Evolutionary conservation across 2,113 vertebrate genomes (phyloP), one percentile per base, ranked within the genome.

Genomic region (Sceloporus tristichus): DNA sequence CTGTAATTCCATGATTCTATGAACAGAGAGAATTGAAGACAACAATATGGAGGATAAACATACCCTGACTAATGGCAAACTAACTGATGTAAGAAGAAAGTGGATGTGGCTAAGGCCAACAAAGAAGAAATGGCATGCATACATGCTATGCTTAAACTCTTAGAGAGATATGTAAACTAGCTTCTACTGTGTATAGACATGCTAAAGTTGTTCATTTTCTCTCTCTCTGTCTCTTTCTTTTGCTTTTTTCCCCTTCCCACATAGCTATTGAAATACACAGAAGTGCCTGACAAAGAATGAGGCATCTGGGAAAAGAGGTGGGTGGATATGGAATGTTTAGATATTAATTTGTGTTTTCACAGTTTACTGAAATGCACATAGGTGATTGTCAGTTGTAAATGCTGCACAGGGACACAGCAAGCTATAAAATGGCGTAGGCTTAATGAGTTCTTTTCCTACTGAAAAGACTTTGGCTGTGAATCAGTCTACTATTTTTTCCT

Each of bases 291-390:
- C 59, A 86, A 79, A 86, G 40, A 68, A 86, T 79, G 75, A 86
- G 75, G 75, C 75, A 86, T 86, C 29, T 86, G 85, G 85, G 85
- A 86, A 86, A 40, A 79, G 85, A 68, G 75, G 62, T 86, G 75
- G 75, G 85, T 79, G 75, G 75, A 86, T 79, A 53, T 42, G 27
- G 29, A 79, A 79, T 34, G 65, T 79, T 78, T 79, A 42, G 76
- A 79, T 86, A 86, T 86, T 86, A 86, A 86, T 86, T 86, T 79
- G 85, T 79, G 62, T 86, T 86, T 86, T 86, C 85, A 86, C 62
- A 13, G 40, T 86, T 86, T 79, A 86, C 40, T 68, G 76, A 86
- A 79, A 86, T 68, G 62, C 62, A 79, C 75, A 68, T 79, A 79
- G 75, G 19, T 86, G 84, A 85, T 85, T 85, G 84, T 85, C 84